Conservation (phyloP, 2,888 invertebrate species). For the Eutolmus rufibarbis region DNA sequence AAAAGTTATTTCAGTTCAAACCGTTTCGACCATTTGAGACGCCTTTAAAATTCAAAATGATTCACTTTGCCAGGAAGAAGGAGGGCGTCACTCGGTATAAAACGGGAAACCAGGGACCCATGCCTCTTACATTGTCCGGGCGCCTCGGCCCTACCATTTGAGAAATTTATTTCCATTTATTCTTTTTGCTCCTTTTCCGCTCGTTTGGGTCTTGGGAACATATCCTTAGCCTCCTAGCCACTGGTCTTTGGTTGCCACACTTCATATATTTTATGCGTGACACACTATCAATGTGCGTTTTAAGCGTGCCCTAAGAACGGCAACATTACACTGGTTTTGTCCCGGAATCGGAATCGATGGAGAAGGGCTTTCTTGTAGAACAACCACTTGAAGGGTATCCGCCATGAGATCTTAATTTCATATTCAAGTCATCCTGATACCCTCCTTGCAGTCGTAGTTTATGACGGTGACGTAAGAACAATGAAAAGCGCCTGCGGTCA, state of each 20-base stretch:
- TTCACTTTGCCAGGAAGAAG: not conserved
- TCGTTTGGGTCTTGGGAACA: not conserved
- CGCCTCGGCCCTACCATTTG: not conserved
- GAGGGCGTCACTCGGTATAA: not conserved
- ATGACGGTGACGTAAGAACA: not conserved
- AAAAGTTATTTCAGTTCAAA: not conserved
- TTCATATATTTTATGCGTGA: not conserved
- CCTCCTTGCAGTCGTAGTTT: not conserved
- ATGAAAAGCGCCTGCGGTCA: not conserved
- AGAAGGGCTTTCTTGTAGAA: not conserved
- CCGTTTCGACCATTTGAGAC: not conserved
- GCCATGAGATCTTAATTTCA: not conserved
- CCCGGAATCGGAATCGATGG: not conserved
- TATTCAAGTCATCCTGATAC: not conserved
- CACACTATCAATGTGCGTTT: not conserved
- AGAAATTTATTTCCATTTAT: not conserved
- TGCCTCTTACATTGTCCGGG: not conserved
- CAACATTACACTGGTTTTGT: not conserved
- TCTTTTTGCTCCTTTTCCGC: not conserved
- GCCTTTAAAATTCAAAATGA: not conserved
- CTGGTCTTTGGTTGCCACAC: not conserved
- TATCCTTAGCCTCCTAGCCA: not conserved
- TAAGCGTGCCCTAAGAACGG: not conserved
- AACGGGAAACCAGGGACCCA: not conserved
- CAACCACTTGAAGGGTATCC: not conserved